A percentile compares a stretch with the other conserved stretches of the same genome.
Evolutionary conservation across 2,797 vertebrate species (phyloP).

Genomic region (Paramormyrops hopkinsi): DNA sequence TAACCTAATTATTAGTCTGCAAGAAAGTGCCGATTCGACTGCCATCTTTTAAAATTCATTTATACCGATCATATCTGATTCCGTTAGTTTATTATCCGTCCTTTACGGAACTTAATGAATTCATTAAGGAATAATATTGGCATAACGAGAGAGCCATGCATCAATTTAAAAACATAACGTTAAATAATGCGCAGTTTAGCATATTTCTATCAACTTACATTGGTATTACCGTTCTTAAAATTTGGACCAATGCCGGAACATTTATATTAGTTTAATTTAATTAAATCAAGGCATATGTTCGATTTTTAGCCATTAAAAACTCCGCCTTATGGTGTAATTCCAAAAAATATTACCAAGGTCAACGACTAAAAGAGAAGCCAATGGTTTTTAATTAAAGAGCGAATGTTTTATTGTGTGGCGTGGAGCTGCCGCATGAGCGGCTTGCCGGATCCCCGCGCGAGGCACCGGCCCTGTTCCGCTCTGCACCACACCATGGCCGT

Average conservation of each 20-base stretch:
- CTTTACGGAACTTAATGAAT: constrained; percentile 13
- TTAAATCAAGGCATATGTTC: constrained; percentile 58
- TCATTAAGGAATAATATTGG: constrained; percentile 59
- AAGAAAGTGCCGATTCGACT: neutral
- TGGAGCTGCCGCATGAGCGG: constrained; percentile 48
- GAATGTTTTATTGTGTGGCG: constrained; percentile 65
- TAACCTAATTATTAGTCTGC: neutral
- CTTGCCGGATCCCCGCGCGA: neutral
- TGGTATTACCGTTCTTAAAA: constrained; percentile 59
- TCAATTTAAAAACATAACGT: constrained; percentile 65
- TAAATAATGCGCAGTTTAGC: constrained; percentile 72
- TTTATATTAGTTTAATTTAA: constrained; percentile 64
- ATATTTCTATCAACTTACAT: constrained; percentile 72
- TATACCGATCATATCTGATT: neutral
- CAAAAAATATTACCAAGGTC: constrained; percentile 64
- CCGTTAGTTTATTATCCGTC: neutral
- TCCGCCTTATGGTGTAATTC: constrained; percentile 58
- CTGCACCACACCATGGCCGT: neutral
- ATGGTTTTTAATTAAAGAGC: constrained; percentile 56
- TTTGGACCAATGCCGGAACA: constrained; percentile 60
- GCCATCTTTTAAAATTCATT: neutral
- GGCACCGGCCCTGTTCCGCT: constrained; percentile 18
- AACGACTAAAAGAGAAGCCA: constrained; percentile 54
- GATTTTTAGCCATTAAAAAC: constrained; percentile 70
- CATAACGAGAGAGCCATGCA: constrained; percentile 61